Evolutionary conservation across 2,113 vertebrate species (phyloP), one percentile per base, ranked within the genome.

Genomic region (Sorex fumeus): DNA sequence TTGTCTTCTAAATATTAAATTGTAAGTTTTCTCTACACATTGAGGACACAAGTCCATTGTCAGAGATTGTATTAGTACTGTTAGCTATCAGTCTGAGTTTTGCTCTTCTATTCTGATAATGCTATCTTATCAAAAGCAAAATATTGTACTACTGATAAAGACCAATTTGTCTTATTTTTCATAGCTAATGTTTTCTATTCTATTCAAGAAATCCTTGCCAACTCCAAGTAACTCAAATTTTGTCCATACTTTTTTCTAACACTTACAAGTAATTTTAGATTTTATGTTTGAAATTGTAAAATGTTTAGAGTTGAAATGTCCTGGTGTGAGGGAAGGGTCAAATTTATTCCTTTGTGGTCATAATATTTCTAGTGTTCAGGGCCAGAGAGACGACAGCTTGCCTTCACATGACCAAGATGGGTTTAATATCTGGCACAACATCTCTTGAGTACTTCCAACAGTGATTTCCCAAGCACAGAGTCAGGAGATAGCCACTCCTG

Each of bases 41-140:
- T 80, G 18, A 50, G 23, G 16, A 40, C 47, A 70, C 23, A 82
- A 86, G 15, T 67, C 30, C 8, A 85, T 80, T 91, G 21, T 88
- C 57, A 57, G 18, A 43, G n/a, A 47, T 18, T 25, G 8, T 86
- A 28, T 79, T 70, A 23, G 21, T 53, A 50, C 66, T 70, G 79
- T 77, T 64, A 74, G 30, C 45, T 30, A 34, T 27, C 8, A 84
- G 8, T 90, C n/a, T 70, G 47, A 12, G 40, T 13, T 19, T 85
- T 91, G 53, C 2, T 34, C 9, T 90, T 82, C 64, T 71, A 86
- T 74, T 85, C 91, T 70, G 67, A 84, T 10, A 76, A 45, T 70
- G 8, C 28, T 79, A 23, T 34, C 32, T 81, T 43, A 70, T 1
- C n/a, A 43, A 88, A n/a, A 75, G 11, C 21, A 32, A 32, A 74